Conservation (phyloP, 37 sponge, comb jelly and placozoan genomes). For the Geodia barretti region DNA sequence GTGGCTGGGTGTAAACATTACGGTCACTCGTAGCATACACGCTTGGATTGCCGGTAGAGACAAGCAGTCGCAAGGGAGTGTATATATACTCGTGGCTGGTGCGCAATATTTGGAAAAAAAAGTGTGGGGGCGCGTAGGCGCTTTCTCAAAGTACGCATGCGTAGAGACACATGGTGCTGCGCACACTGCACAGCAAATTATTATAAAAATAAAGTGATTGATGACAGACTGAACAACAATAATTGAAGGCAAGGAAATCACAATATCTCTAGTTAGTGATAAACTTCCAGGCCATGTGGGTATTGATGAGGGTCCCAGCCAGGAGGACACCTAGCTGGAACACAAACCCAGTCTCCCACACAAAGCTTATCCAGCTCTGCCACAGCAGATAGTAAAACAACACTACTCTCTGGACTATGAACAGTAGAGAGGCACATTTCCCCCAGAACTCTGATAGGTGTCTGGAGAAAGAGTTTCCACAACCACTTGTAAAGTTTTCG, state of each 20-base stretch:
- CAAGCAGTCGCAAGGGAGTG: too few species aligned
- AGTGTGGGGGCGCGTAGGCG: too few species aligned
- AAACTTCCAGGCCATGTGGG: background rate
- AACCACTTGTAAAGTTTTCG: background rate
- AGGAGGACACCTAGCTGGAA: slow-evolving; percentile 8
- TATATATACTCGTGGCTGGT: background rate
- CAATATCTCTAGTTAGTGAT: too few species aligned
- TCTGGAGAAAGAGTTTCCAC: background rate
- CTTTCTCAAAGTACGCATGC: too few species aligned
- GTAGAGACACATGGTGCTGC: too few species aligned
- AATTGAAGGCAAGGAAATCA: too few species aligned
- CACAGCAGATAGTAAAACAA: slow-evolving; percentile 10
- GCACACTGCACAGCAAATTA: too few species aligned
- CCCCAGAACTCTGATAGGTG: background rate
- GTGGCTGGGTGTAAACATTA: background rate
- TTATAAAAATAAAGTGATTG: too few species aligned
- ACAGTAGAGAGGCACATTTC: slow-evolving; percentile 2
- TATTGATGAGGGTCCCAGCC: slow-evolving; percentile 19
- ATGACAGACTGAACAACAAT: too few species aligned
- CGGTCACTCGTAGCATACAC: too few species aligned
- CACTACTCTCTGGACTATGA: slow-evolving; percentile 15
- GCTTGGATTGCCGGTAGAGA: too few species aligned
- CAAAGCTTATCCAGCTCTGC: slow-evolving; percentile 13
- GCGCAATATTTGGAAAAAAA: background rate
- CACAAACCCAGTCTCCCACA: background rate